Evolutionary conservation across 2,113 vertebrate species (phyloP), one percentile per base, ranked within the genome.

Genomic region (Petrocephalus zakoni): DNA sequence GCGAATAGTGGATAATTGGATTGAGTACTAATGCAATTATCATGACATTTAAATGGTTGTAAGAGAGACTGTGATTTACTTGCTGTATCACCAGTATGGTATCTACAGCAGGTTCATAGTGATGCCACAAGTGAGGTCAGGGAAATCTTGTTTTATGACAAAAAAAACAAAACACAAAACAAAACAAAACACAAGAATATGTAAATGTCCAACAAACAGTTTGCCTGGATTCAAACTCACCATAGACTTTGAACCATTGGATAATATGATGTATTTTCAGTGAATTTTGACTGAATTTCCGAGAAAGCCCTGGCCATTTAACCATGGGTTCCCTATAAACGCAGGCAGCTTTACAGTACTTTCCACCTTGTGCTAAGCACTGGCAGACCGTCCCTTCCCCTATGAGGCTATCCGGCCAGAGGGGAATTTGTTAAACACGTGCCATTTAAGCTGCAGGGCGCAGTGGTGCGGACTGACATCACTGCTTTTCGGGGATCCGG

Each of bases 351-450:
- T 78, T 42, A 78, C 34, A 42, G 1, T 78, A 42, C 72, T 78
- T 29, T 78, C 72, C 72, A 42, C 72, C 37, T 42, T 5, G 72
- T 42, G 5, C 17, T 19, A 15, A 15, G 34, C 34, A 42, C 19
- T 78, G 72, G 13, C 72, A 78, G 34, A 78, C 29, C 17, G 13
- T 42, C 34, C 2, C 34, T 78, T 42, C 19, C 72, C 17, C 10
- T 17, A 2, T 42, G 34, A 78, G 34, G 72, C 72, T 78, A 78
- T 78, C 29, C 15, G 34, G 72, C 29, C 72, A 42, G 72, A 78
- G 72, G 34, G 72, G 72, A 78, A 78, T 78, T 75, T 75, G 68
- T 34, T 78, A 78, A 78, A 78, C 72, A 75, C 72, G 5, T 78
- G 72, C 34, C 15, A 78, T 78, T 78, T 78, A 42, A 42, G 29